Evolutionary conservation across 2,797 vertebrate species (phyloP).

Genomic region (Peromyscus eremicus): DNA sequence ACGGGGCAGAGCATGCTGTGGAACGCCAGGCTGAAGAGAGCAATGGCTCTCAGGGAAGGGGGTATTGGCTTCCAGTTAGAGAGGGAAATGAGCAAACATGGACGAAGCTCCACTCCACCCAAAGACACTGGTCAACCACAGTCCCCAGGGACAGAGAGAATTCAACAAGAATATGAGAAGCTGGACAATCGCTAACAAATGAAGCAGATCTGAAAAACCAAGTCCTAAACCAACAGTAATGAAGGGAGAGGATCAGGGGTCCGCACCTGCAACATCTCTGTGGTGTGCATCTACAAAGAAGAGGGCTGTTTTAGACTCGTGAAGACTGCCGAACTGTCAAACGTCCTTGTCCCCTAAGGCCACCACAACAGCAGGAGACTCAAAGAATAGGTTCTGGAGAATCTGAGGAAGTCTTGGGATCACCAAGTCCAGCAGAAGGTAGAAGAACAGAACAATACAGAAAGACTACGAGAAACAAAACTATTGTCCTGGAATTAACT

Average conservation of each 20-base stretch:
- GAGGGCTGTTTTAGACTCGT: background rate
- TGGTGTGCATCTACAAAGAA: background rate
- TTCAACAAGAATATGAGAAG: constrained; percentile 21
- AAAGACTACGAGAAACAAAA: background rate
- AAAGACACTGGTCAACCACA: background rate
- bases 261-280: background rate
- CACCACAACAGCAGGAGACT: background rate
- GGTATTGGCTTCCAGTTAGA: background rate
- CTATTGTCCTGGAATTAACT: background rate
- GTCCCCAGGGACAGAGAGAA: background rate
- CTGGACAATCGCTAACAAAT: background rate
- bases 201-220: background rate
- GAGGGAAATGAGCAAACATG: background rate
- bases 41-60: background rate
- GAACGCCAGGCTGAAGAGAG: background rate
- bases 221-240: background rate
- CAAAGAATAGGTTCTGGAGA: background rate
- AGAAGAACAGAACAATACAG: background rate
- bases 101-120: background rate
- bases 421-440: background rate
- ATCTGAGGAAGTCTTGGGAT: background rate
- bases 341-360: background rate
- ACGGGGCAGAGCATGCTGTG: background rate
- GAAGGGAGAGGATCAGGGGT: background rate
- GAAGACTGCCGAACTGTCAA: background rate